phyloP scores from a whole-genome alignment of 2,797 vertebrate species.

The Phataginus tricuspis region DNA sequence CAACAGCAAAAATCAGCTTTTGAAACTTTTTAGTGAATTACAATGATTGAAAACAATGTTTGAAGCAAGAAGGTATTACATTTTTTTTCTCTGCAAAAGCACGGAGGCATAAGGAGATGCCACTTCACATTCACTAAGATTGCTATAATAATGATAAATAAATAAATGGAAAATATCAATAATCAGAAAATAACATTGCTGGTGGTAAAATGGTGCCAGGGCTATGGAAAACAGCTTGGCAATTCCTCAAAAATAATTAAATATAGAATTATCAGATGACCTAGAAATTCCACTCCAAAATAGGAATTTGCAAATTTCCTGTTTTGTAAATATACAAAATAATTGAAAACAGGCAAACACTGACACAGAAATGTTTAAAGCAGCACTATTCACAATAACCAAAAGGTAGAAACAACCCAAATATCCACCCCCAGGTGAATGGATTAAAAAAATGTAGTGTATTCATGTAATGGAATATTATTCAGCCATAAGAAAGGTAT shows the following conservation, averaged over 20 bases:
- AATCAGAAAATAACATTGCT: neutral
- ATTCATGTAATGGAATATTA: neutral
- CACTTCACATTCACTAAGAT: neutral
- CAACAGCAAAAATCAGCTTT: neutral
- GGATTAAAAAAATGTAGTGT: neutral
- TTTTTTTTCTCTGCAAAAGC: neutral
- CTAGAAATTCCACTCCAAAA: neutral
- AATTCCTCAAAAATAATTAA: neutral
- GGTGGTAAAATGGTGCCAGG: neutral
- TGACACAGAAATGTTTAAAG: neutral
- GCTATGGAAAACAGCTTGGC: neutral
- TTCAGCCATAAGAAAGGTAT: neutral
- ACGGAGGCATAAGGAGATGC: neutral
- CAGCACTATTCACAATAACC: neutral
- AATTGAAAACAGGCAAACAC: neutral
- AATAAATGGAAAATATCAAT: neutral
- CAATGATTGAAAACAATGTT: neutral
- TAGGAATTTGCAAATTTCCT: no score
- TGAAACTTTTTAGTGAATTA: constrained; percentile 12
- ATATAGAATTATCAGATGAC: neutral
- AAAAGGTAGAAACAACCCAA: neutral
- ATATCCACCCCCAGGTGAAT: neutral
- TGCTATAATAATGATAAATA: neutral
- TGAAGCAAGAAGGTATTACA: neutral
- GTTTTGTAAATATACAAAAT: neutral